These are phyloP conservation scores for Herminia tarsipennalis DNA, from an alignment of 2,888 invertebrate genomes.

Conservation along the genomic window DNA sequence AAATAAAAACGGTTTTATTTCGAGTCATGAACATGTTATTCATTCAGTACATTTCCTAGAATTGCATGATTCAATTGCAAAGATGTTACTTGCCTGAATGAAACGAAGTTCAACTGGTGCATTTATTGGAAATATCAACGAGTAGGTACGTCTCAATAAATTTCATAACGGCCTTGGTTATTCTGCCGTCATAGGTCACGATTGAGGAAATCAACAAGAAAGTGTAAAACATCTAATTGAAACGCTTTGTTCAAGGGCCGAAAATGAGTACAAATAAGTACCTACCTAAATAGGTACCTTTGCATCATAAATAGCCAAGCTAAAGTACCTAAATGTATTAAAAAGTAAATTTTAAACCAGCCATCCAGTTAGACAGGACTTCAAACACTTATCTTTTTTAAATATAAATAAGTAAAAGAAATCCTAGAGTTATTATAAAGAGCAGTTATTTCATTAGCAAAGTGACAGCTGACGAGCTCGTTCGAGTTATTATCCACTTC, in stretches of 20 bases:
- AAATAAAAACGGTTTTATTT: conserved; percentile 48
- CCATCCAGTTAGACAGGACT: too few relatives aligned
- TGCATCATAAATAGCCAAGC: too few relatives aligned
- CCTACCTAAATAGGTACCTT: not conserved
- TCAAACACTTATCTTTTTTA: too few relatives aligned
- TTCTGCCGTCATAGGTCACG: conserved; percentile 27
- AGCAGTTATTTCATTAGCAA: too few relatives aligned
- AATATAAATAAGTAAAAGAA: too few relatives aligned
- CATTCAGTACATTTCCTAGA: conserved; percentile 25
- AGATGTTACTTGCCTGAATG: too few relatives aligned
- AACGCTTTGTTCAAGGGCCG: conserved; percentile 35
- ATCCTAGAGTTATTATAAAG: too few relatives aligned
- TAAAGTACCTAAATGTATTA: not conserved
- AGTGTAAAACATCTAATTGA: conserved; percentile 34
- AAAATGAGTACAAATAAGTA: not conserved
- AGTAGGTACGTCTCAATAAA: conserved; percentile 5
- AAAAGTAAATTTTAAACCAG: too few relatives aligned
- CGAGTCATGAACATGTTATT: conserved; percentile 29
- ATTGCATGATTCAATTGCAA: conserved; percentile 19
- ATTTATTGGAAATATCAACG: not conserved
- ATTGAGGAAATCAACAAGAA: conserved; percentile 43
- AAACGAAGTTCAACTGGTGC: not conserved
- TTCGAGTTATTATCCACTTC: too few relatives aligned
- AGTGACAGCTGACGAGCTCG: too few relatives aligned
- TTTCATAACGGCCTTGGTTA: conserved; percentile 33